A percentile compares a stretch with the other conserved stretches of the same genome.
Evolutionary conservation across 2,797 vertebrate species (phyloP).

Genomic region (Paramormyrops hopkinsi): DNA sequence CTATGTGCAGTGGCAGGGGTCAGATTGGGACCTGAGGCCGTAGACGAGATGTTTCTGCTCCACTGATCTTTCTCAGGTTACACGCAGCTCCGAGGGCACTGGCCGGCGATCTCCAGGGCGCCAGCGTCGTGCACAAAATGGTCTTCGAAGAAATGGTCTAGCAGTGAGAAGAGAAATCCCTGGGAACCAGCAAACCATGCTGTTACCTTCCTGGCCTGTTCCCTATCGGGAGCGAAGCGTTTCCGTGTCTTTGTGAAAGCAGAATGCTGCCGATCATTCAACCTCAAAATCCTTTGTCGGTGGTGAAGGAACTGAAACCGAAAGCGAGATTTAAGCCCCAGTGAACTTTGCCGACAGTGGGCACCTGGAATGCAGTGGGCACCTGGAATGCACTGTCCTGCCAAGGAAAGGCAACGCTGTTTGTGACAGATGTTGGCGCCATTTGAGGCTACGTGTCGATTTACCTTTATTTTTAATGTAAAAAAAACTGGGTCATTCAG

Average conservation of each 20-base stretch:
- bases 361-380: background rate
- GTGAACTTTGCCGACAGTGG: background rate
- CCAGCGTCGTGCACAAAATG: background rate
- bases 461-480: background rate
- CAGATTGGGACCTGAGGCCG: background rate
- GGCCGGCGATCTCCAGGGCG: background rate
- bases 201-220: background rate
- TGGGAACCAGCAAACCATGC: background rate
- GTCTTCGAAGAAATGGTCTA: background rate
- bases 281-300: background rate
- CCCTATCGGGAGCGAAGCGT: background rate
- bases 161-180: background rate
- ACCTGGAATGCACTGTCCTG: background rate
- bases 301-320: background rate
- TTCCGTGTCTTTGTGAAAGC: background rate
- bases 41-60: background rate
- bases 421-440: background rate
- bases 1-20: background rate
- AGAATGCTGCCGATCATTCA: background rate
- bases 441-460: background rate
- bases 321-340: background rate
- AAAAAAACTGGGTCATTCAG: background rate
- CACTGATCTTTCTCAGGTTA: background rate
- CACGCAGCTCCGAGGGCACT: background rate
- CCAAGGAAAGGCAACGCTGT: background rate